These are phyloP conservation scores for Oligia fasciuncula DNA, from an alignment of 2,888 invertebrate genomes.

Conservation along the genomic window DNA sequence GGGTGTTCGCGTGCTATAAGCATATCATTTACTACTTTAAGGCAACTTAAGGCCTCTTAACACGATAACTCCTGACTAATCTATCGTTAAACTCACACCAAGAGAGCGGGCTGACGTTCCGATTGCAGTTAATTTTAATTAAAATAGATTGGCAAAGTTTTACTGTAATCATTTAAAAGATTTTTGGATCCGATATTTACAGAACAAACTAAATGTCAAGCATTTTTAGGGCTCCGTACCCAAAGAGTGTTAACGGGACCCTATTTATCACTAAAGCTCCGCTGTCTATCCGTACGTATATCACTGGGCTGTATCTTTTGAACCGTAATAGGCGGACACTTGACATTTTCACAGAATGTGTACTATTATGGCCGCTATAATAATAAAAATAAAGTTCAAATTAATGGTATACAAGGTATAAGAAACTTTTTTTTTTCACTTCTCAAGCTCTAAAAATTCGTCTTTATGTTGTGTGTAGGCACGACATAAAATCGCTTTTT, in stretches of 20 bases:
- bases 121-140: conserved; percentile 60
- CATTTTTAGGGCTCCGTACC: neutral
- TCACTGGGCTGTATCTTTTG: neutral
- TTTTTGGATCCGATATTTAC: neutral
- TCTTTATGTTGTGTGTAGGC: too few species aligned
- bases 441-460: too few species aligned
- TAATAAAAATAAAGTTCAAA: neutral
- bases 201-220: neutral
- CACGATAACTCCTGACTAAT: conserved; percentile 75
- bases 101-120: conserved; percentile 60
- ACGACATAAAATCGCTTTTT: too few species aligned
- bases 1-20: conserved; percentile 74
- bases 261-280: neutral
- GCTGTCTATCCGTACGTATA: neutral
- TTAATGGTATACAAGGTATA: too few species aligned
- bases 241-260: neutral
- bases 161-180: neutral
- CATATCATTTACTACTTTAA: conserved; percentile 79
- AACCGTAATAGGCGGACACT: neutral
- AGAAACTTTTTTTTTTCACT: too few species aligned
- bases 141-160: conserved; percentile 25
- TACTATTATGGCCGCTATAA: neutral
- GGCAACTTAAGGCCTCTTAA: conserved; percentile 74
- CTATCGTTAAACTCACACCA: conserved; percentile 71
- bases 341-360: neutral